A percentile compares a stretch with the other conserved stretches of the same genome.
Conservation (phyloP, 2,888 invertebrate genomes). For the Dryocosmus kuriphilus region DNA sequence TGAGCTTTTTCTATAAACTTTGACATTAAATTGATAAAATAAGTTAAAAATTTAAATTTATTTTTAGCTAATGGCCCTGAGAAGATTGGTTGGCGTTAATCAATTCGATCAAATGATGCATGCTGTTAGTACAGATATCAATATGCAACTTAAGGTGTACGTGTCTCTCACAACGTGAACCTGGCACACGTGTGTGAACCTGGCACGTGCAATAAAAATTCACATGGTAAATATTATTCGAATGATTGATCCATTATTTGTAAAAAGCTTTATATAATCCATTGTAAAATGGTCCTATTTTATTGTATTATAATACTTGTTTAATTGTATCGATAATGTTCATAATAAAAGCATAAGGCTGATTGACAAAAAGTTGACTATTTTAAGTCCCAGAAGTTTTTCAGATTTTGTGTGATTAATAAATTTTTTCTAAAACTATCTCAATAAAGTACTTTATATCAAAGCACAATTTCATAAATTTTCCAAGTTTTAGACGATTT, state of each 20-base stretch:
- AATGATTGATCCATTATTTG: slow-evolving; percentile 61
- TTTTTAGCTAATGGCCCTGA: slow-evolving; percentile 84
- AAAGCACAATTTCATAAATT: no score
- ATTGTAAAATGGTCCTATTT: slow-evolving; percentile 73
- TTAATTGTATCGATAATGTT: slow-evolving; percentile 74
- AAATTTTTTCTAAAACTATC: no score
- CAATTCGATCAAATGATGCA: slow-evolving; percentile 82
- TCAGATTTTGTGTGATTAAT: no score
- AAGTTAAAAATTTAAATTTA: background rate
- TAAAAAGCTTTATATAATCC: slow-evolving; percentile 67
- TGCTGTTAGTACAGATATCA: slow-evolving; percentile 43
- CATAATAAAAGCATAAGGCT: slow-evolving; percentile 69
- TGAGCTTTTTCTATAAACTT: no score
- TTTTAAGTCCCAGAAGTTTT: no score
- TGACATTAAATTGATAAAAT: no score
- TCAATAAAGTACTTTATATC: no score
- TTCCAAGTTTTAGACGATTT: no score
- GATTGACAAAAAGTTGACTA: no score
- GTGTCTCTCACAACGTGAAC: slow-evolving; percentile 38
- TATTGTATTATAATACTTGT: slow-evolving; percentile 73
- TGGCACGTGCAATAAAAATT: slow-evolving; percentile 22
- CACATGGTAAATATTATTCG: slow-evolving; percentile 46
- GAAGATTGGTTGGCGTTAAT: slow-evolving; percentile 86
- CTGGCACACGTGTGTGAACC: slow-evolving; percentile 14
- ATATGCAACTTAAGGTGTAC: slow-evolving; percentile 50